A percentile compares a stretch with the other conserved stretches of the same genome.
Evolutionary conservation across 2,797 vertebrate species (phyloP).

Genomic region (Typhlichthys subterraneus): DNA sequence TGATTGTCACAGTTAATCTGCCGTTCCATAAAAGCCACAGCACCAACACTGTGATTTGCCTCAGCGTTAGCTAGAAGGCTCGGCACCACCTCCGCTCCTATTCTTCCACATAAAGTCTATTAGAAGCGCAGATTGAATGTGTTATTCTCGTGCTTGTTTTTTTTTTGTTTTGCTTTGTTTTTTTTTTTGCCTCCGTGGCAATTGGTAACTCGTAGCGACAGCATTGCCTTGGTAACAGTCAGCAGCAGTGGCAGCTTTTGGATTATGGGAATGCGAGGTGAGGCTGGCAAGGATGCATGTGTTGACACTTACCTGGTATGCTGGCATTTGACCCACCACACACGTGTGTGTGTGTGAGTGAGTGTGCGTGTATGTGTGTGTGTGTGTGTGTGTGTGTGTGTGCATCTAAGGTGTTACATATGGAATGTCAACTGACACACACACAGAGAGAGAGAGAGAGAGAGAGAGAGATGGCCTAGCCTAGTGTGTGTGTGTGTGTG

Average conservation of each 20-base stretch:
- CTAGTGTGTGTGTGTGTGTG: no score
- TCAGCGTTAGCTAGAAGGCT: conserved; percentile 36
- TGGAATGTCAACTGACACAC: background rate
- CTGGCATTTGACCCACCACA: conserved; percentile 33
- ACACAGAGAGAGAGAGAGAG: background rate
- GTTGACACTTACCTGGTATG: conserved; percentile 46
- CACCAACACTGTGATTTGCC: conserved; percentile 28
- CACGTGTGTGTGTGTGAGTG: background rate
- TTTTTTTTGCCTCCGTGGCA: conserved; percentile 55
- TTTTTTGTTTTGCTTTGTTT: no score
- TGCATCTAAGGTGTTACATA: background rate
- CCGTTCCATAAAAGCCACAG: conserved; percentile 49
- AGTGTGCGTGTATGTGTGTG: background rate
- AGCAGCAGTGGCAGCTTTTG: conserved; percentile 58
- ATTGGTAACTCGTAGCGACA: conserved; percentile 71
- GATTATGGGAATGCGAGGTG: conserved; percentile 58
- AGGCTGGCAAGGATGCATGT: conserved; percentile 28
- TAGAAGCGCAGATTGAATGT: conserved; percentile 64
- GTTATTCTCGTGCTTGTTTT: conserved; percentile 15
- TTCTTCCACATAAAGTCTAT: conserved; percentile 55
- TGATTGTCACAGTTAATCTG: conserved; percentile 53
- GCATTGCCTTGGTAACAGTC: conserved; percentile 68
- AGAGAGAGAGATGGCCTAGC: background rate
- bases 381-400: background rate
- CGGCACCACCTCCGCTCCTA: conserved; percentile 33